Percentiles rank a stretch among this genome's conserved stretches.
phyloP scores from a whole-genome alignment of 2,888 invertebrate species.

The Phortica magna region DNA sequence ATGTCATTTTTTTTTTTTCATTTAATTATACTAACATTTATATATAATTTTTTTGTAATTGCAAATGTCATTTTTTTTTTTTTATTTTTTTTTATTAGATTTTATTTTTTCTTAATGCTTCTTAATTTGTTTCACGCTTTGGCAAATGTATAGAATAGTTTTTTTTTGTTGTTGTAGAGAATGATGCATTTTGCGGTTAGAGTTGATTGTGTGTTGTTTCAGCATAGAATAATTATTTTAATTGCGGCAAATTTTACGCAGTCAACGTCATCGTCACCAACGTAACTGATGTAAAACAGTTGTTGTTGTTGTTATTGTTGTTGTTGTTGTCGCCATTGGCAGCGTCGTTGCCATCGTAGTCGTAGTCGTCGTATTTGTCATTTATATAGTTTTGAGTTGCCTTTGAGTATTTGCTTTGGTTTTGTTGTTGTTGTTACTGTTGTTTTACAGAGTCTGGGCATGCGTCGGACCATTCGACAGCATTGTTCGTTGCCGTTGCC shows the following conservation, averaged over 20 bases:
- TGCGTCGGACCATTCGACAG: too few relatives aligned
- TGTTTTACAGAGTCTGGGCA: too few relatives aligned
- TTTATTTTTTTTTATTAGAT: background rate
- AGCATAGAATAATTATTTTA: conserved; percentile 39
- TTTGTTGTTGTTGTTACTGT: too few relatives aligned
- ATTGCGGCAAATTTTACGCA: conserved; percentile 43
- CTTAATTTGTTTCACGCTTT: conserved; percentile 18
- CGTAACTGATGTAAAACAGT: background rate
- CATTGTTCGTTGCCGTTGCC: background rate
- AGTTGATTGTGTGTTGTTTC: background rate
- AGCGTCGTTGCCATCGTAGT: background rate
- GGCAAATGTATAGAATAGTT: conserved; percentile 17
- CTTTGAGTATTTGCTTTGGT: too few relatives aligned
- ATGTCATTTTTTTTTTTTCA: conserved; percentile 1
- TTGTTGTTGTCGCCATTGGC: background rate
- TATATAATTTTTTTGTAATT: conserved; percentile 6
- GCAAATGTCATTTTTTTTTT: conserved; percentile 2
- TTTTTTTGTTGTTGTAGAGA: conserved; percentile 18
- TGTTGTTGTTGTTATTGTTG: conserved; percentile 5
- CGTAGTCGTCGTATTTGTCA: background rate
- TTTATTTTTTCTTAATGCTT: background rate
- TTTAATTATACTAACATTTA: background rate
- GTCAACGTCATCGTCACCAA: background rate
- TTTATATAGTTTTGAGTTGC: too few relatives aligned
- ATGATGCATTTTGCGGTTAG: conserved; percentile 4